Percentiles rank a stretch among this genome's conserved stretches.
Conservation (phyloP, 1,140 invertebrate genomes). For the Euglossa dilemma region DNA sequence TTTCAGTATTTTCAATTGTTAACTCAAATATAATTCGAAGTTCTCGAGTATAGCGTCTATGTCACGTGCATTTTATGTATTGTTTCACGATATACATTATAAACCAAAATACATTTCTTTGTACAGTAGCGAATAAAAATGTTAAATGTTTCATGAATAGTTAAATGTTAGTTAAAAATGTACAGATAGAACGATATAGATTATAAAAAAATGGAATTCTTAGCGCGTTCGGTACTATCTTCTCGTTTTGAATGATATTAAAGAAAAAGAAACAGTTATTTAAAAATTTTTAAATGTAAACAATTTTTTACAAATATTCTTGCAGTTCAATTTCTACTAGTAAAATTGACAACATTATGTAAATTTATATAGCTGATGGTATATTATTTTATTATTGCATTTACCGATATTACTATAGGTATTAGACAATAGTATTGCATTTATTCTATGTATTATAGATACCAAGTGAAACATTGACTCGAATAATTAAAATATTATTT, state of each 20-base stretch:
- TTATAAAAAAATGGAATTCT: constrained; percentile 2
- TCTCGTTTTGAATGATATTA: neutral
- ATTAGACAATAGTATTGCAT: constrained; percentile 25
- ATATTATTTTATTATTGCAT: constrained; percentile 22
- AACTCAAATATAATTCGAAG: neutral
- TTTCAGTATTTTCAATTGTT: constrained; percentile 12
- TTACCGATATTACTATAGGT: constrained; percentile 4
- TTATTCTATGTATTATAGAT: constrained; percentile 25
- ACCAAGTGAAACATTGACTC: neutral
- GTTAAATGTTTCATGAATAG: neutral
- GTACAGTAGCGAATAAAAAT: neutral
- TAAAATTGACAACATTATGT: neutral
- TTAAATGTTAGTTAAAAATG: constrained; percentile 20
- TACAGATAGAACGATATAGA: neutral
- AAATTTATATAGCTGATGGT: neutral
- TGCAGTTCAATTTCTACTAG: neutral
- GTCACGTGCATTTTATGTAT: neutral
- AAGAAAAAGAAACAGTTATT: neutral
- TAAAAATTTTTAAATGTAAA: neutral
- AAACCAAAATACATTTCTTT: constrained; percentile 39
- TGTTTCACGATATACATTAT: neutral
- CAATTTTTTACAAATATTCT: neutral
- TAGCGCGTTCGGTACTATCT: neutral
- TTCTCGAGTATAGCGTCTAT: neutral
- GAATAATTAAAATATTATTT: constrained; percentile 16